Evolutionary conservation across 1,140 invertebrate genomes (phyloP).

Genomic region (Heliothis virescens): DNA sequence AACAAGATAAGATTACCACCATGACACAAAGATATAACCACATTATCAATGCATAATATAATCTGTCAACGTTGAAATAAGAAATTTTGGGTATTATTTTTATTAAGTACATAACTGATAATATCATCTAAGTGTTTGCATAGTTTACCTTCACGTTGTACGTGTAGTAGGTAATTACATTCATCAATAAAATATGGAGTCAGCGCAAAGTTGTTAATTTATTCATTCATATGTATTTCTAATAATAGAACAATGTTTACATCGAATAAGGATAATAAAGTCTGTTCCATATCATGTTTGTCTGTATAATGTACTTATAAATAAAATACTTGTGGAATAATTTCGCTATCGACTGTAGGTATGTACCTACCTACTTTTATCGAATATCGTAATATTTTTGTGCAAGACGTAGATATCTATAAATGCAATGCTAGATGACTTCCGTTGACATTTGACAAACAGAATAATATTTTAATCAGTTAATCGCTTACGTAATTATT

Average conservation of each 20-base stretch:
- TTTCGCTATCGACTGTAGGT: slow-evolving; percentile 18
- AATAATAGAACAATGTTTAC: slow-evolving; percentile 12
- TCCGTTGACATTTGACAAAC: too few species aligned
- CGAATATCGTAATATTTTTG: neutral
- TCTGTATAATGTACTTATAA: neutral
- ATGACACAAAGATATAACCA: neutral
- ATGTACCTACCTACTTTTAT: slow-evolving; percentile 1
- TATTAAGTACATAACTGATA: neutral
- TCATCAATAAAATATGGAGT: neutral
- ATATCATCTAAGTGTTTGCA: neutral
- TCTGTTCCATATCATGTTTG: neutral
- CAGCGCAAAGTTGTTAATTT: neutral
- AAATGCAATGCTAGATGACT: neutral
- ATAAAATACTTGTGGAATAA: neutral
- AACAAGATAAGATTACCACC: slow-evolving; percentile 38
- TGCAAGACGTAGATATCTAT: neutral
- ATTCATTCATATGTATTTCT: slow-evolving; percentile 24
- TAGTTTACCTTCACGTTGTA: too few species aligned
- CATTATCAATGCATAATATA: slow-evolving; percentile 19
- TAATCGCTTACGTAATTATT: too few species aligned
- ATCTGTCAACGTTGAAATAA: slow-evolving; percentile 12
- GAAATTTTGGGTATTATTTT: neutral
- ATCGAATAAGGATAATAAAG: neutral
- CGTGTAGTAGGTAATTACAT: too few species aligned
- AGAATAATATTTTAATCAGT: too few species aligned